Base-by-base conservation (phyloP, 2,113 vertebrate genomes). In the Nicator chloris region DNA sequence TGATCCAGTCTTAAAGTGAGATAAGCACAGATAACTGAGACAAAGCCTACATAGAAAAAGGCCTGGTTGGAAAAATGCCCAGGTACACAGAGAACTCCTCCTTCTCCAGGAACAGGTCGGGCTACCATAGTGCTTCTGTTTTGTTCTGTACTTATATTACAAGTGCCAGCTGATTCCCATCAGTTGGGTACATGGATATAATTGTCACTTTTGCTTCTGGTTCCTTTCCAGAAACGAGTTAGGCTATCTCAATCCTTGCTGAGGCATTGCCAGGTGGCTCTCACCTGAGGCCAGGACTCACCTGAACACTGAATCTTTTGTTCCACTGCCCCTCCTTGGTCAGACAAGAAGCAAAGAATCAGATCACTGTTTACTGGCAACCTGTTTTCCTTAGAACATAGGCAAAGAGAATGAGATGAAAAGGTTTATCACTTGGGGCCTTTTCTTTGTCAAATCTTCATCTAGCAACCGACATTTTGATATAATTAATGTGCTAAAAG, bases 301-400 rank as follows among this genome's bases (percentile, higher is more conserved):
- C 72, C 71, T 66, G 68, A 91, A 94, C 72, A 90, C n/a, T 51
- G 59, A 28, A 15, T 47, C 13, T 44, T 92, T 95, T 96, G 89
- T 91, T 95, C 66, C 24, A 11, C 12, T 81, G 64, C 42, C 69
- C 42, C 70, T 83, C 31, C 54, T 85, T 16, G 5, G 33, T 64
- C 49, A 79, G 53, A 63, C 13, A 59, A 31, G 24, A 63, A 59
- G 20, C 45, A 88, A 82, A 70, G 73, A 88, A 83, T 78, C 31
- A 82, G 45, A 63, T 42, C 6, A 3, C 39, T 69, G 13, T 72
- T 90, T 45, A 20, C 26, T 27, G 44, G 39, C 9, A 59, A 35
- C 6, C 19, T 94, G 15, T 39, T 92, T 92, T 80, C 57, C 30
- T 79, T 49, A 82, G 49, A 94, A 78, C 22, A 26, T 14, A 22